These are phyloP conservation scores for Oreocharis arfaki DNA, from an alignment of 2,113 vertebrate genomes.

Conservation along the genomic window DNA sequence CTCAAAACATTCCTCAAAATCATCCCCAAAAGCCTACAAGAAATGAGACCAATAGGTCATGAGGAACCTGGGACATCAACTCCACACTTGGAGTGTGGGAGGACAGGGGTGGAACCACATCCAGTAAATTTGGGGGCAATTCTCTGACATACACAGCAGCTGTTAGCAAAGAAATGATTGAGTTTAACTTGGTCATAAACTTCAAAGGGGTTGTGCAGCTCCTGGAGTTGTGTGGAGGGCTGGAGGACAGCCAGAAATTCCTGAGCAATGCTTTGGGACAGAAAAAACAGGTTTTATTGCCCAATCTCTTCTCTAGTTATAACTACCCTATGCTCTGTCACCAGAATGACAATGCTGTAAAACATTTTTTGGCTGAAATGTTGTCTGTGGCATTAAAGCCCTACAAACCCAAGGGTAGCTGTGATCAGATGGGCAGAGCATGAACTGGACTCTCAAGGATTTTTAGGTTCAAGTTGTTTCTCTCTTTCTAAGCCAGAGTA, in stretches of 20 bases:
- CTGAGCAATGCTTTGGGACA: background rate
- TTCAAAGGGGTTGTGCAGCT: background rate
- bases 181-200: background rate
- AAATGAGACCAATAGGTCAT: background rate
- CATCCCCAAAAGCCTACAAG: background rate
- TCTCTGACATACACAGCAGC: background rate
- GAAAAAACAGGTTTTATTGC: background rate
- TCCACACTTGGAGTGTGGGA: background rate
- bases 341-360: background rate
- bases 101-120: background rate
- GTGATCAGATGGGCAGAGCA: background rate
- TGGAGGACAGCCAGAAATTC: background rate
- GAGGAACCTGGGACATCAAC: background rate
- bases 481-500: background rate
- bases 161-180: background rate
- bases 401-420: background rate
- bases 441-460: background rate
- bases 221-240: background rate
- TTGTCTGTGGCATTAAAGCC: background rate
- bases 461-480: background rate
- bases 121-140: background rate
- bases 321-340: background rate
- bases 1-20: background rate
- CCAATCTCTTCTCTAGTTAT: background rate
- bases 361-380: background rate